Percentiles rank a stretch among this genome's conserved stretches.
Conservation (phyloP, 2,888 invertebrate species). For the Calephelis perditalis region DNA sequence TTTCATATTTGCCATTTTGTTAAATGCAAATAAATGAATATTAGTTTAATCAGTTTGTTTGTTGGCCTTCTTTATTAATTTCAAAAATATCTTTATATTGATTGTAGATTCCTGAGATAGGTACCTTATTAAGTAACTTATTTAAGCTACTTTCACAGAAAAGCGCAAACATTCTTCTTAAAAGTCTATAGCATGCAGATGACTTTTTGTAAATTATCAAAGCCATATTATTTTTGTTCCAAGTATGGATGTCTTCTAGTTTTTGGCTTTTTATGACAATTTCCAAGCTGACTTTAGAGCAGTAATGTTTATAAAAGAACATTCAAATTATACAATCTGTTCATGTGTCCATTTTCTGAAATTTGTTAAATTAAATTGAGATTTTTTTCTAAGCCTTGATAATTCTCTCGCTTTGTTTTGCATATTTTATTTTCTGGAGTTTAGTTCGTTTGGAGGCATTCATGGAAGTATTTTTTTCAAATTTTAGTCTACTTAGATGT, state of each 20-base stretch:
- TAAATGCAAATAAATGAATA: constrained; percentile 22
- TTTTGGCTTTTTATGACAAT: constrained; percentile 21
- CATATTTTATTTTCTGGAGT: constrained; percentile 14
- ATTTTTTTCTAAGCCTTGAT: constrained; percentile 13
- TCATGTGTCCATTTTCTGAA: constrained; percentile 12
- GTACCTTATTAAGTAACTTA: constrained; percentile 28
- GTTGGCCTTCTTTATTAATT: constrained; percentile 24
- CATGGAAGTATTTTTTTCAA: too few species aligned
- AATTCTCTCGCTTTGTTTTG: constrained; percentile 13
- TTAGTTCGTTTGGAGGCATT: background rate
- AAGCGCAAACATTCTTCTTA: constrained; percentile 31
- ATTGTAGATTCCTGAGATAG: constrained; percentile 24
- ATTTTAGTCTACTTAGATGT: too few species aligned
- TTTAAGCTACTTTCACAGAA: constrained; percentile 28
- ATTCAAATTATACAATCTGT: constrained; percentile 14
- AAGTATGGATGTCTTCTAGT: constrained; percentile 19
- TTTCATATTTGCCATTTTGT: constrained; percentile 11
- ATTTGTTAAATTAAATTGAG: constrained; percentile 11
- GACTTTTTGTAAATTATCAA: constrained; percentile 31
- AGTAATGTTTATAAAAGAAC: constrained; percentile 18
- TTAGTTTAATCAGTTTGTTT: constrained; percentile 19
- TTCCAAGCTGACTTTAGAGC: constrained; percentile 23
- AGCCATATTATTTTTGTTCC: constrained; percentile 21
- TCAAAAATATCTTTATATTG: constrained; percentile 25
- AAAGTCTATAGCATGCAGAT: constrained; percentile 30